Percentiles rank a stretch among this genome's conserved stretches.
Evolutionary conservation across 2,113 vertebrate species (phyloP).

Genomic region (Octodon degus): DNA sequence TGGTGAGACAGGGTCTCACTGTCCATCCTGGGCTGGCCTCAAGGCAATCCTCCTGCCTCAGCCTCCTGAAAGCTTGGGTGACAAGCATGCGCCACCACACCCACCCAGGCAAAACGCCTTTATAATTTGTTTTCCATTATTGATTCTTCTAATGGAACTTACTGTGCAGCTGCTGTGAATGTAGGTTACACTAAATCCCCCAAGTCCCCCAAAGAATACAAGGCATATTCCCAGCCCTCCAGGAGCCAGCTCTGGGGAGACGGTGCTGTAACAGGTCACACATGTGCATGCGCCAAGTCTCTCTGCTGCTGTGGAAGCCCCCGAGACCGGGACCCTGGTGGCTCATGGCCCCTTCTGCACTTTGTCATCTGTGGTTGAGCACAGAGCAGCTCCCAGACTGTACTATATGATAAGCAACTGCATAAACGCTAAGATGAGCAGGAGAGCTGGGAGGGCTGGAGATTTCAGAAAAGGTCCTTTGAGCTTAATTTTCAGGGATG

Average conservation of each 20-base stretch:
- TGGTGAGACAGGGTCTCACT: neutral
- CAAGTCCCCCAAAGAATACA: neutral
- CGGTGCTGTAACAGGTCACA: neutral
- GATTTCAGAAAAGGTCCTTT: neutral
- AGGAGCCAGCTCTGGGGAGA: neutral
- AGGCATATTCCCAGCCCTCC: neutral
- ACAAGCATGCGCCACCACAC: neutral
- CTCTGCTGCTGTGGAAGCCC: neutral
- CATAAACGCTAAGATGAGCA: neutral
- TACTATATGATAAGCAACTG: neutral
- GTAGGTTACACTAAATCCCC: neutral
- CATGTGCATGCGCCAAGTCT: neutral
- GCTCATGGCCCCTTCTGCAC: neutral
- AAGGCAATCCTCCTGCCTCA: neutral
- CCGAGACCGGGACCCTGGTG: neutral
- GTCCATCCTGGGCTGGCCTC: neutral
- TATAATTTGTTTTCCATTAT: neutral
- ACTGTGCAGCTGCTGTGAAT: neutral
- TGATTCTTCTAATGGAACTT: neutral
- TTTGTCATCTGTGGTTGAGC: neutral
- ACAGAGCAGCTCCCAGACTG: neutral
- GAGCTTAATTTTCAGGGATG: neutral
- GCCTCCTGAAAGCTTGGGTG: neutral
- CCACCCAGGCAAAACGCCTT: neutral
- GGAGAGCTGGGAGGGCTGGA: neutral